Evolutionary conservation across 1,140 invertebrate genomes (phyloP).

Genomic region (Ruditapes philippinarum): DNA sequence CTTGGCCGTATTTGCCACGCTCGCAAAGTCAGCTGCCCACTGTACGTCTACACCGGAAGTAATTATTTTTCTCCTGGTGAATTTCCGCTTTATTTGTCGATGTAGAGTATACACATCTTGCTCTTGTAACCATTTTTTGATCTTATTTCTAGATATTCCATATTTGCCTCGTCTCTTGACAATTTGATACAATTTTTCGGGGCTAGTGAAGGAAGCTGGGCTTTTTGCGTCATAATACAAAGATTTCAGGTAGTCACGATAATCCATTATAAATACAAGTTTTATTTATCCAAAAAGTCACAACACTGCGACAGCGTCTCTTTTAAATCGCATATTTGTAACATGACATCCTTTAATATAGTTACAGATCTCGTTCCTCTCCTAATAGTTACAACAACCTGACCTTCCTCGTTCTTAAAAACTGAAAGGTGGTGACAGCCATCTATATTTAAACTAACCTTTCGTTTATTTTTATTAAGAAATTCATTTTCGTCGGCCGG

Average conservation of each 20-base stretch:
- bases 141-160: slow-evolving; percentile 1
- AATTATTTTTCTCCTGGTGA: slow-evolving; percentile 23
- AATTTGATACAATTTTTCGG: slow-evolving; percentile 51
- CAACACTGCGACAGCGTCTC: no score
- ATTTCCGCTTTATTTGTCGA: slow-evolving; percentile 1
- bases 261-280: neutral
- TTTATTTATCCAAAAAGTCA: no score
- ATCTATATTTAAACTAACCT: no score
- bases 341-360: no score
- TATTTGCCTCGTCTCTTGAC: slow-evolving; percentile 56
- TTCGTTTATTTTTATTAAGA: no score
- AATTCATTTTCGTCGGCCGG: no score
- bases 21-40: slow-evolving; percentile 42
- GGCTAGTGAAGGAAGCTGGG: slow-evolving; percentile 34
- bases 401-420: no score
- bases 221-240: slow-evolving; percentile 4
- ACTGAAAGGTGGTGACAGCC: no score
- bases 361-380: no score
- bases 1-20: neutral
- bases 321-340: no score
- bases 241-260: neutral
- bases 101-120: slow-evolving; percentile 34
- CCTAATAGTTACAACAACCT: no score
- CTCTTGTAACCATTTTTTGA: slow-evolving; percentile 30
- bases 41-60: neutral